Evolutionary conservation across 2,797 vertebrate genomes (phyloP), one percentile per base, ranked within the genome.

Genomic region (Scarus forsteni): DNA sequence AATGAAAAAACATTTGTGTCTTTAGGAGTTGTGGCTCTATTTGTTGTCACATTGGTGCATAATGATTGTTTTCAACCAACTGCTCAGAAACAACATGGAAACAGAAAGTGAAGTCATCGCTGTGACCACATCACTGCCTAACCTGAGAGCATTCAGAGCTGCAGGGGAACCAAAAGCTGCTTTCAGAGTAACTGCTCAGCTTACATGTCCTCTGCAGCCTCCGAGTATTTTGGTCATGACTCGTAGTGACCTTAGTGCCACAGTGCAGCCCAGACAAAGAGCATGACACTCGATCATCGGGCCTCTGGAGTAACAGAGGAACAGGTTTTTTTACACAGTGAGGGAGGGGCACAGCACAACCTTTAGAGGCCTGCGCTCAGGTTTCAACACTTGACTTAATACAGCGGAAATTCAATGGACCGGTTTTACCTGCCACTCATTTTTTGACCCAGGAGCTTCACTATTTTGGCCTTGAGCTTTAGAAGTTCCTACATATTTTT

Each of bases 251-350:
- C 57, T 46, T 42, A 8, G 48, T 66, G 46, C 6, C 15, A 8
- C 48, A 67, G 60, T 38, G 66, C 60, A 62, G n/a, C 48, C 54
- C 62, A 72, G 84, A 89, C 85, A 90, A 86, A 87, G 83, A 66
- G 51, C 2, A 6, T 63, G 87, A 88, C 84, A 91, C 80, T 66
- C 0, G 84, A 91, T 90, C 78, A 48, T 49, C 54, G 5, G 70
- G 75, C 70, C 77, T 49, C 56, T 15, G 68, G 38, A 71, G 79
- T 27, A 76, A 79, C 76, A 73, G 60, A 79, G 81, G 81, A 90
- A 91, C 92, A 85, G 88, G 92, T 91, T 91, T 91, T 91, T 88
- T 88, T 51, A 49, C 59, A 63, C 27, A 63, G 60, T 61, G 34
- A 72, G 80, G 85, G 81, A 85, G 80, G 79, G 84, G 83, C 77